These are phyloP conservation scores for Battus philenor DNA, from an alignment of 1,140 invertebrate species.

Conservation along the genomic window DNA sequence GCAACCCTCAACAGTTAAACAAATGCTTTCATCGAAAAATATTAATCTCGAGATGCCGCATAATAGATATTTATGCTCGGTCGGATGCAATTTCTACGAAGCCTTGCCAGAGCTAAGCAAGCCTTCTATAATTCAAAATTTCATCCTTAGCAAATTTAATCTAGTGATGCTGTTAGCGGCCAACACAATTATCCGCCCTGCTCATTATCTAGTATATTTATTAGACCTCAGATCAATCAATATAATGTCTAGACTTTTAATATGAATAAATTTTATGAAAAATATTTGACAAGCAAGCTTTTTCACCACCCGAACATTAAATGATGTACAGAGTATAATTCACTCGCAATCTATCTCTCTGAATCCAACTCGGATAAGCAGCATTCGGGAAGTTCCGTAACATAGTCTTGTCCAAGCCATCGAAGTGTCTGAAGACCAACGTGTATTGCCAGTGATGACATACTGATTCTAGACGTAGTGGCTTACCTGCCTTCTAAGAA, in stretches of 20 bases:
- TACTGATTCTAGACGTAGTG: no score
- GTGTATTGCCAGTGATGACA: no score
- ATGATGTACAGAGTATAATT: no score
- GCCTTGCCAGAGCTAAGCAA: conserved; percentile 35
- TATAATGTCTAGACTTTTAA: conserved; percentile 8
- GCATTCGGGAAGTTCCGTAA: no score
- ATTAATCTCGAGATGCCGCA: conserved; percentile 56
- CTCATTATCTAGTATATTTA: conserved; percentile 30
- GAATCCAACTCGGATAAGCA: no score
- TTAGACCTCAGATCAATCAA: conserved; percentile 3
- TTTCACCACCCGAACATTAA: no score
- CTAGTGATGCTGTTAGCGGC: conserved; percentile 49
- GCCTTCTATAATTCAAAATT: conserved; percentile 38
- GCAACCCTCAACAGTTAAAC: conserved; percentile 55
- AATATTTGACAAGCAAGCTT: no score
- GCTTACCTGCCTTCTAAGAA: no score
- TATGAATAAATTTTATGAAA: no score
- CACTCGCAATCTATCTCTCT: no score
- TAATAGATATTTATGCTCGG: conserved; percentile 72
- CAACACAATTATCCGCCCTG: conserved; percentile 41
- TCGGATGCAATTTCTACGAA: conserved; percentile 60
- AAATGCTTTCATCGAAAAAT: conserved; percentile 64
- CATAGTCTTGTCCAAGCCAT: no score
- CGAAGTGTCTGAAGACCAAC: no score
- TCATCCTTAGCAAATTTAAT: conserved; percentile 55